Evolutionary conservation across 2,797 vertebrate species (phyloP), one percentile per base, ranked within the genome.

Genomic region (Antennarius maculatus): DNA sequence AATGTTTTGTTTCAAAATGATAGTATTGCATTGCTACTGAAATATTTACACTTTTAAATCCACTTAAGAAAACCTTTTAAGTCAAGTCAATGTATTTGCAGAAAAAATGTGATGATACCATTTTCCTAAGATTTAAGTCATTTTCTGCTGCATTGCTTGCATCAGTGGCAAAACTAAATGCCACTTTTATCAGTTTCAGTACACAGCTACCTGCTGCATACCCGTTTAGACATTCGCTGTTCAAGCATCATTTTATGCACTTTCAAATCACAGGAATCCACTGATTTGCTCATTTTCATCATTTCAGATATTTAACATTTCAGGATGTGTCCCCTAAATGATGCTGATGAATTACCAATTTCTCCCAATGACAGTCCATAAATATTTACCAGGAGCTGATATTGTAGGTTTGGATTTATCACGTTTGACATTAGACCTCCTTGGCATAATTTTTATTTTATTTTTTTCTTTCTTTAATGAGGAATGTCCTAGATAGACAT

Each of bases 71-170:
- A 80, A 59, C 47, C 51, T 55, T 67, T 74, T 27, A 62, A 37
- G 42, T 60, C 55, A 51, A 50, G 74, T 89, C 54, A 81, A 60
- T 82, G 49, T 66, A 71, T 81, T 79, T 81, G 37, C 61, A 77
- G 70, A 57, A 79, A 76, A 62, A 46, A 60, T 76, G 76, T 82
- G 54, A 76, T 73, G 55, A 71, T 53, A 34, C 31, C 31, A 5
- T 34, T 34, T 34, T 34, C 31, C 3, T 2, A 34, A 34, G 31
- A 34, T 5, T 34, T 1, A 34, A 69, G 39, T 61, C 60, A 46
- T 84, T 74, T 74, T 66, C 53, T 16, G 54, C 58, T 69, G 58
- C 39, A 37, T 68, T 46, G 61, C 69, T 71, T 84, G 59, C 77
- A 51, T 70, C 66, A 47, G 67, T 71, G 54, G 76, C 68, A 66